Conservation (phyloP, 2,113 vertebrate species). For the Rhinopomastus cyanomelas region DNA sequence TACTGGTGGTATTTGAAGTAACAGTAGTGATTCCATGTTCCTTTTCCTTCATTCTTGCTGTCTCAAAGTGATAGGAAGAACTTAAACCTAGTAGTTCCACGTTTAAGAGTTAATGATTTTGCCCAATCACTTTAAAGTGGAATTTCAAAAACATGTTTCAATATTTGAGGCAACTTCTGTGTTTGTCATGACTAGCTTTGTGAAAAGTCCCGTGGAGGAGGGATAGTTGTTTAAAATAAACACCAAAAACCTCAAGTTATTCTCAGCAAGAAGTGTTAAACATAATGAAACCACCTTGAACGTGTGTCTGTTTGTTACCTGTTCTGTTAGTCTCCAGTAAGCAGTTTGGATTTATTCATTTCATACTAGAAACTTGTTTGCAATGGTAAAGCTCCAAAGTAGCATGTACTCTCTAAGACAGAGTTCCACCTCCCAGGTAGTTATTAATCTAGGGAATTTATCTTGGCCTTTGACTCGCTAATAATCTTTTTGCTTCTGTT, state of each 20-base stretch:
- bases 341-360: not conserved
- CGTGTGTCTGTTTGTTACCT: not conserved
- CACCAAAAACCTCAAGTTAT: not conserved
- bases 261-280: not conserved
- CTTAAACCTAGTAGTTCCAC: not conserved
- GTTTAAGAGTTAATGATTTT: not conserved
- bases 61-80: not conserved
- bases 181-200: not conserved
- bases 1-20: not conserved
- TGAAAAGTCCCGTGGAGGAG: not conserved
- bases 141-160: not conserved
- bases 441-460: not conserved
- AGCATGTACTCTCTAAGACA: rapidly evolving
- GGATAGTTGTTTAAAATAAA: not conserved
- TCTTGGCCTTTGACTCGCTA: not conserved
- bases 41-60: not conserved
- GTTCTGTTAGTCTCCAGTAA: not conserved
- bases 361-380: not conserved
- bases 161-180: not conserved
- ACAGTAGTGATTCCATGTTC: not conserved
- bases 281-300: not conserved
- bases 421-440: not conserved
- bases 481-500: not conserved
- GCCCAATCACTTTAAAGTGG: not conserved
- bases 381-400: not conserved